phyloP scores from a whole-genome alignment of 2,888 invertebrate species.

The Pterostichus madidus region DNA sequence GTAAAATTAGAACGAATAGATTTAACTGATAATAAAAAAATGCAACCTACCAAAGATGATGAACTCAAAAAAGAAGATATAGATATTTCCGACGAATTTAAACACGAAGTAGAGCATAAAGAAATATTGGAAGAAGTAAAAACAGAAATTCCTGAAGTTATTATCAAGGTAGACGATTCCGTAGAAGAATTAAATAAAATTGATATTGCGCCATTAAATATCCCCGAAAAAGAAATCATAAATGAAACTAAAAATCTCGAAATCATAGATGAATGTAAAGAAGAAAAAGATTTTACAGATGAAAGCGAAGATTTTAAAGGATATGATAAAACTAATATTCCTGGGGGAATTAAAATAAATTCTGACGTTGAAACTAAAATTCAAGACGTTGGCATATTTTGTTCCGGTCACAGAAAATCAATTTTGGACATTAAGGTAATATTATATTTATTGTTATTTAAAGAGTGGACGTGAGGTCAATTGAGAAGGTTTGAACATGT shows the following conservation, averaged over 20 bases:
- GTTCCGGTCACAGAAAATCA: conserved; percentile 56
- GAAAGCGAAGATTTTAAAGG: background rate
- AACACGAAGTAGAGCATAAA: background rate
- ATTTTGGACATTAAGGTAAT: conserved; percentile 62
- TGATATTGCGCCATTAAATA: too few species aligned
- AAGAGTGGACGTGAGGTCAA: too few species aligned
- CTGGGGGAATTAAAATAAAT: too few species aligned
- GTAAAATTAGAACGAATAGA: conserved; percentile 22
- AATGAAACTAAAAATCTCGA: too few species aligned
- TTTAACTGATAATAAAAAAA: background rate
- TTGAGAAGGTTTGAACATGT: too few species aligned
- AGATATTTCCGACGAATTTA: background rate
- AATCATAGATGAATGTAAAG: too few species aligned
- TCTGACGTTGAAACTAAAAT: too few species aligned
- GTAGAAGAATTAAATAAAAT: too few species aligned
- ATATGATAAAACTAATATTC: too few species aligned
- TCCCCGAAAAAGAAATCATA: too few species aligned
- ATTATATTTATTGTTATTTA: too few species aligned
- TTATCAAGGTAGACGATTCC: too few species aligned
- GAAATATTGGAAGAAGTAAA: conserved; percentile 2
- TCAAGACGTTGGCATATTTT: conserved; percentile 48
- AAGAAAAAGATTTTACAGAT: background rate
- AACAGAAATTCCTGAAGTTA: background rate
- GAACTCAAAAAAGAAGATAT: background rate
- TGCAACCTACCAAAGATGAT: background rate